Evolutionary conservation across 2,888 invertebrate genomes (phyloP).

Genomic region (Ethmia dodecea): DNA sequence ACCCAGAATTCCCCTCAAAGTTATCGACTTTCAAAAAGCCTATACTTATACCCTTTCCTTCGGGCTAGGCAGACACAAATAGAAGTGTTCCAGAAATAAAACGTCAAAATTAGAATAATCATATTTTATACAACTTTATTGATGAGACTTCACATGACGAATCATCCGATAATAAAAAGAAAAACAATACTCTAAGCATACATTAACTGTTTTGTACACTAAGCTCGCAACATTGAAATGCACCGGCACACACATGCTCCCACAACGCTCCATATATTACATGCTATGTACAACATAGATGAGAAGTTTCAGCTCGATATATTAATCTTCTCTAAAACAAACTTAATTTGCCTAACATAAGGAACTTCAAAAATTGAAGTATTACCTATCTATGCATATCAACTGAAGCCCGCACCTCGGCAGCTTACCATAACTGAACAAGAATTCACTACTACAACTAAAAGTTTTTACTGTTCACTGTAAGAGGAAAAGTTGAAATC

Average conservation of each 20-base stretch:
- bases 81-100: constrained; percentile 24
- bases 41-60: neutral
- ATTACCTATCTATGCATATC: too few relatives aligned
- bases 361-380: too few relatives aligned
- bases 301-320: constrained; percentile 29
- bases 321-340: constrained; percentile 16
- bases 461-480: too few relatives aligned
- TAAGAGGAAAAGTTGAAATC: too few relatives aligned
- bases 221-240: constrained; percentile 55
- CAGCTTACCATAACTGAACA: too few relatives aligned
- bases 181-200: constrained; percentile 52
- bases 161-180: constrained; percentile 35
- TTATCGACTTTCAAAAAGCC: too few relatives aligned
- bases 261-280: constrained; percentile 29
- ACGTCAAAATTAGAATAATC: constrained; percentile 32
- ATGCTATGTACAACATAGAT: constrained; percentile 33
- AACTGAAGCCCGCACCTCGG: too few relatives aligned
- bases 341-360: too few relatives aligned
- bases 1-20: too few relatives aligned
- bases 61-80: neutral
- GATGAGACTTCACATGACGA: constrained; percentile 38
- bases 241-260: constrained; percentile 41
- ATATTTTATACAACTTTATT: constrained; percentile 46
- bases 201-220: constrained; percentile 64
- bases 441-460: too few relatives aligned